Conservation (phyloP, 2,113 vertebrate species). For the Myocastor coypus region DNA sequence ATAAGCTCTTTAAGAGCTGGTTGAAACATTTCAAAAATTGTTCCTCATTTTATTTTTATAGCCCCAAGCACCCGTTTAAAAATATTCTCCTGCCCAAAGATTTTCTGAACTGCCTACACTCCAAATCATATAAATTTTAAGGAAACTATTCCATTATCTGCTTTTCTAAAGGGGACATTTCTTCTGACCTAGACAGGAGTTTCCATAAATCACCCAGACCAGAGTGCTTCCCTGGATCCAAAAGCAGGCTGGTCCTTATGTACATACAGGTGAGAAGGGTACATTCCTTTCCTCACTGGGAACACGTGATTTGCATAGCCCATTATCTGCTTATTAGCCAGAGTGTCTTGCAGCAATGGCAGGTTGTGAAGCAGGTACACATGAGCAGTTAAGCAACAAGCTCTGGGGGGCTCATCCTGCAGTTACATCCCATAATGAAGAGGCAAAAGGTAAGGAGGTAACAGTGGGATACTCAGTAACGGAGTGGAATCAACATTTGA, state of each 20-base stretch:
- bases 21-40: conserved; percentile 19
- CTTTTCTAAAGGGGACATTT: conserved; percentile 65
- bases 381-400: conserved; percentile 68
- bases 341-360: conserved; percentile 77
- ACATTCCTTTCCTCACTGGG: conserved; percentile 60
- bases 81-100: conserved; percentile 34
- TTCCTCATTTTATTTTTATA: conserved; percentile 34
- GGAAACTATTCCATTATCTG: conserved; percentile 47
- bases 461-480: conserved; percentile 63
- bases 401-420: conserved; percentile 70
- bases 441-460: conserved; percentile 66
- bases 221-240: not conserved
- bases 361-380: conserved; percentile 76
- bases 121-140: not conserved
- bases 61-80: conserved; percentile 27
- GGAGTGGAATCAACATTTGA: conserved; percentile 81
- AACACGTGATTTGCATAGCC: conserved; percentile 84
- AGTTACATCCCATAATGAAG: conserved; percentile 81
- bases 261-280: conserved; percentile 64
- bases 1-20: conserved; percentile 4
- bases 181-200: conserved; percentile 20
- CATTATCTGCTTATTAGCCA: conserved; percentile 86
- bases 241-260: not conserved
- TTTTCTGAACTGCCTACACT: not conserved
- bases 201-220: conserved; percentile 8